phyloP scores from a whole-genome alignment of 1,140 invertebrate species.

The Planococcus citri region DNA sequence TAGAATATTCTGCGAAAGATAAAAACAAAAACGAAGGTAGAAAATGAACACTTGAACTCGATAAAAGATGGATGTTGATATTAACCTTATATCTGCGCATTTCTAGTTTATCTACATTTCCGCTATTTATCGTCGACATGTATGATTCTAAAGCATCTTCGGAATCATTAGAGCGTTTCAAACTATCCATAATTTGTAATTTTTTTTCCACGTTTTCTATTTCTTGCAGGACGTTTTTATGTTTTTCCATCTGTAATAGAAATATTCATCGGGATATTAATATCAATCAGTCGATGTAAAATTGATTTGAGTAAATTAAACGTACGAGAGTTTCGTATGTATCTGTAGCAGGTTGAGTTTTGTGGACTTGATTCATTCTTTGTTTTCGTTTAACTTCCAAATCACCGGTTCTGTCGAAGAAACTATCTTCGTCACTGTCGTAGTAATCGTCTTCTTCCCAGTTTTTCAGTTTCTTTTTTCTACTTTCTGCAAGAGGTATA shows the following conservation, averaged over 20 bases:
- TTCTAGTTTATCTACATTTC: slow-evolving; percentile 37
- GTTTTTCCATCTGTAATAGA: slow-evolving; percentile 48
- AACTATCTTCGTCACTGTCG: slow-evolving; percentile 95
- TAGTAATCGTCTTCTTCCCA: slow-evolving; percentile 86
- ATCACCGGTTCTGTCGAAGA: slow-evolving; percentile 84
- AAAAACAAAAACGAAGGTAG: not conserved
- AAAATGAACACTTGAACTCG: not conserved
- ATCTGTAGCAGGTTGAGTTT: slow-evolving; percentile 44
- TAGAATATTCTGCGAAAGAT: slow-evolving; percentile 8
- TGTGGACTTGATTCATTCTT: slow-evolving; percentile 56
- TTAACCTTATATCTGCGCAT: slow-evolving; percentile 42
- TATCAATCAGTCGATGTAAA: not conserved
- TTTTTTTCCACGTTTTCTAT: slow-evolving; percentile 36
- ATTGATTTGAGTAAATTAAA: not conserved
- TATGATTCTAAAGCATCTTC: slow-evolving; percentile 56
- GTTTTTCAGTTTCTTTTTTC: slow-evolving; percentile 56
- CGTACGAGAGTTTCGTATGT: slow-evolving; percentile 63
- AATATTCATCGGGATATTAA: not conserved
- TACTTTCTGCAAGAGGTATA: slow-evolving; percentile 38
- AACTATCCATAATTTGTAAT: slow-evolving; percentile 13
- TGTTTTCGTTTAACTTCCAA: slow-evolving; percentile 75
- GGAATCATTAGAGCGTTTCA: slow-evolving; percentile 32
- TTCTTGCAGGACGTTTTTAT: slow-evolving; percentile 42
- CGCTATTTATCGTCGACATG: slow-evolving; percentile 49
- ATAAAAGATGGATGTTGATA: not conserved